Percentiles rank a stretch among this genome's conserved stretches.
phyloP scores from a whole-genome alignment of 2,888 invertebrate genomes.

The Leucoma salicis region DNA sequence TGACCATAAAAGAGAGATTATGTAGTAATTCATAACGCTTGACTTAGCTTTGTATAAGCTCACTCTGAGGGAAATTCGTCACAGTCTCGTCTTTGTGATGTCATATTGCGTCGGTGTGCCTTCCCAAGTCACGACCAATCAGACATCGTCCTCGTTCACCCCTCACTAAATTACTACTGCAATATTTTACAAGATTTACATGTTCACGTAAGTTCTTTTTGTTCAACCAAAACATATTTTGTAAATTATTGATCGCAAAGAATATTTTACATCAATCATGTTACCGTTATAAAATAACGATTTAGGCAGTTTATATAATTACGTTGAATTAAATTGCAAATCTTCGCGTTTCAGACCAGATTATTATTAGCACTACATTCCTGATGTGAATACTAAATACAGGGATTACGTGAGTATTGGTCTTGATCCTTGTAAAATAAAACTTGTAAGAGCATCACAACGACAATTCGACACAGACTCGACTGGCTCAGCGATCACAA shows the following conservation, averaged over 20 bases:
- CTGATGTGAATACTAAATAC: slow-evolving; percentile 20
- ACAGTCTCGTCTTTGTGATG: slow-evolving; percentile 36
- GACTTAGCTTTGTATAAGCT: slow-evolving; percentile 13
- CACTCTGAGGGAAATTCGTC: slow-evolving; percentile 48
- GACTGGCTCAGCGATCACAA: slow-evolving; percentile 71
- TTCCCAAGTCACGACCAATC: slow-evolving; percentile 16
- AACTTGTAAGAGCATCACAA: slow-evolving; percentile 55
- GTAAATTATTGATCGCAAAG: slow-evolving; percentile 31
- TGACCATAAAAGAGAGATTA: neutral
- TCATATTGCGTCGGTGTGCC: slow-evolving; percentile 19
- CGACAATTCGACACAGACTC: slow-evolving; percentile 76
- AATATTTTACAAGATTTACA: slow-evolving; percentile 33
- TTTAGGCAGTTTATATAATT: slow-evolving; percentile 34
- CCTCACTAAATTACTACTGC: slow-evolving; percentile 8
- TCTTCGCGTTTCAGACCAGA: slow-evolving; percentile 12
- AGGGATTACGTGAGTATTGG: slow-evolving; percentile 30
- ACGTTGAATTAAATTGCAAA: slow-evolving; percentile 24
- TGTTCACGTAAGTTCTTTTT: slow-evolving; percentile 26
- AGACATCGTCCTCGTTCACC: neutral
- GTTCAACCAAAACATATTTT: slow-evolving; percentile 21
- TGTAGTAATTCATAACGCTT: slow-evolving; percentile 1
- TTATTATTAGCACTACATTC: slow-evolving; percentile 11
- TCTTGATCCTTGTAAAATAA: slow-evolving; percentile 62
- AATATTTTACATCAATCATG: slow-evolving; percentile 36
- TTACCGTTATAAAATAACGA: slow-evolving; percentile 32